Base-by-base conservation (phyloP, 1,140 invertebrate genomes). In the Doryteuthis pealeii region DNA sequence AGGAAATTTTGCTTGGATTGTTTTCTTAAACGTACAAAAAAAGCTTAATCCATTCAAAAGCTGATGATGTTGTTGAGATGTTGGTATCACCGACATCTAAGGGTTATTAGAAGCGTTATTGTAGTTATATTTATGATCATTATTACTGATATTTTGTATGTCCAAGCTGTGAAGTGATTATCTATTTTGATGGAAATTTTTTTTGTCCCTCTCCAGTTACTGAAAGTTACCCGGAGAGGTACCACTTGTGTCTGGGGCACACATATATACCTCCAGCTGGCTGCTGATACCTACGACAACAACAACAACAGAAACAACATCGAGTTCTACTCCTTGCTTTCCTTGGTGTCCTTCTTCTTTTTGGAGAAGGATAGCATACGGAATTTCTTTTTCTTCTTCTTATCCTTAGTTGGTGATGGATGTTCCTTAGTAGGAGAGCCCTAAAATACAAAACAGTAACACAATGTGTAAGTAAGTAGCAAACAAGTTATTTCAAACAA, bases 361-460 rank as follows among this genome's bases (percentile, higher is more conserved):
- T 86, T 85, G 70, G 84, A 86, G 78, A 88, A 88, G 43, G 85
- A 86, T 68, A 86, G 86, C 81, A 87, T 87, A 72, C 86, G 82
- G 79, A 88, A 87, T 76, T 86, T 86, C 79, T 85, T 85, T 80
- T 87, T 87, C 80, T 88, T 83, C 76, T 83, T 87, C 71, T 85
- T 82, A 76, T 86, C 82, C 77, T 87, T 87, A 10, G 80, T 79
- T 49, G 83, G 83, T 18, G 86, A 86, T 15, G 83, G 81, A 31
- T 80, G 80, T 71, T 86, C 84, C 76, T 87, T 86, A 45, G 82
- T 84, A 66, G 85, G 85, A 58, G 84, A 86, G 26, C 84, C 82
- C 84, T 86, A 75, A 22, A 81, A 49, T 32, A 71, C 73, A 15
- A 65, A 74, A n/a, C n/a, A n/a, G n/a, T n/a, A n/a, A n/a, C n/a